Evolutionary conservation across 2,113 vertebrate genomes (phyloP).

Genomic region (Protomyctophum bolini): DNA sequence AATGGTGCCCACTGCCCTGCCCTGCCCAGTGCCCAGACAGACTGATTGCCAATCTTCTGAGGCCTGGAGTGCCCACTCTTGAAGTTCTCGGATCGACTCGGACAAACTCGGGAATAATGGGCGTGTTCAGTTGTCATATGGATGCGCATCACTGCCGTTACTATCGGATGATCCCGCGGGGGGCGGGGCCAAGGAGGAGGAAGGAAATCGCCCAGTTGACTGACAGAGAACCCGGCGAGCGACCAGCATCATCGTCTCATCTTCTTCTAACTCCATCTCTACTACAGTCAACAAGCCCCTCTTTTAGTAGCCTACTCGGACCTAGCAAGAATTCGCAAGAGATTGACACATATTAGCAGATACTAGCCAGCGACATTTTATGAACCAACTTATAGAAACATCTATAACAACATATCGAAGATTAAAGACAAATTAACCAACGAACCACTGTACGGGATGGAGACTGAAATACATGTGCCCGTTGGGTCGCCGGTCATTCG

Average conservation of each 20-base stretch:
- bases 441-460: conserved; percentile 61
- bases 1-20: too few species aligned
- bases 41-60: too few species aligned
- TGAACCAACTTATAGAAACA: conserved; percentile 11
- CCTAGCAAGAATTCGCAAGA: neutral
- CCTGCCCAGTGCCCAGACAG: too few species aligned
- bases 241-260: conserved; percentile 11
- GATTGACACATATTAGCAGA: neutral
- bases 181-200: conserved; percentile 61
- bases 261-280: neutral
- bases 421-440: conserved; percentile 20
- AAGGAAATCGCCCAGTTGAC: conserved; percentile 49
- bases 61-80: too few species aligned
- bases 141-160: conserved; percentile 28
- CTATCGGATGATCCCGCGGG: conserved; percentile 70
- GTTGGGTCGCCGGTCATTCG: conserved; percentile 79
- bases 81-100: conserved; percentile 13
- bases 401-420: conserved; percentile 36
- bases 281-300: neutral
- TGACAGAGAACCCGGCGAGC: conserved; percentile 58
- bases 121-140: conserved; percentile 23
- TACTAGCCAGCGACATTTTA: neutral
- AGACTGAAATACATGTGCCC: conserved; percentile 82
- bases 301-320: neutral
- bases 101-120: conserved; percentile 25